A percentile compares a stretch with the other conserved stretches of the same genome.
phyloP scores from a whole-genome alignment of 2,113 vertebrate species.

The Eidolon helvum region DNA sequence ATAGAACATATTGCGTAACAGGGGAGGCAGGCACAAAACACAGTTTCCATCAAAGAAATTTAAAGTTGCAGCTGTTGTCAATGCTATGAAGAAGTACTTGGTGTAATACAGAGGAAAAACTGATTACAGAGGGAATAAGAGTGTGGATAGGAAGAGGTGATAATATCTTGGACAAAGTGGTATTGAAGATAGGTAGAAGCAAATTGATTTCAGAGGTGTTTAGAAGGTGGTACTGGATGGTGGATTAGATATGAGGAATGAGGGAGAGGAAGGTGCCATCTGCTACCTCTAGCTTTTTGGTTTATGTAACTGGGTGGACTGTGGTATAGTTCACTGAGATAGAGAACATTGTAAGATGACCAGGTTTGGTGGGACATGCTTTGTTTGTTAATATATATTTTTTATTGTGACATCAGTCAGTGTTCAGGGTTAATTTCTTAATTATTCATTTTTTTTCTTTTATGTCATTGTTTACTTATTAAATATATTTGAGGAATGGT shows the following conservation, averaged over 20 bases:
- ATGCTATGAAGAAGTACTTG: not conserved
- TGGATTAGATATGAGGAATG: not conserved
- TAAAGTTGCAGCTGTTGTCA: not conserved
- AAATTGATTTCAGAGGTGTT: not conserved
- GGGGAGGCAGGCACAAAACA: not conserved
- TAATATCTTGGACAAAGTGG: not conserved
- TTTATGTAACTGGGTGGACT: not conserved
- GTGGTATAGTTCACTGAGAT: not conserved
- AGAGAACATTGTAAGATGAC: not conserved
- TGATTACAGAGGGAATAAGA: not conserved
- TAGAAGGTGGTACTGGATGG: not conserved
- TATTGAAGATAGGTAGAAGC: not conserved
- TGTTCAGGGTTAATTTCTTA: slow-evolving; percentile 20
- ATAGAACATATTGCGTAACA: not conserved
- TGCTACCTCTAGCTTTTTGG: not conserved
- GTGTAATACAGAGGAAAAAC: not conserved
- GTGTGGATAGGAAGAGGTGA: not conserved
- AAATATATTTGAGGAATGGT: not conserved
- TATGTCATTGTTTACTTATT: not conserved
- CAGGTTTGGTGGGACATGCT: not conserved
- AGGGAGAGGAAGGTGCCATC: not conserved
- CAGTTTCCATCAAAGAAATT: not conserved
- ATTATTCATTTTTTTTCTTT: not conserved
- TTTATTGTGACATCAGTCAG: not conserved
- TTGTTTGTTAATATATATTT: slow-evolving; percentile 12